Evolutionary conservation across 2,888 invertebrate genomes (phyloP).

Genomic region (Cyclophora albipunctata): DNA sequence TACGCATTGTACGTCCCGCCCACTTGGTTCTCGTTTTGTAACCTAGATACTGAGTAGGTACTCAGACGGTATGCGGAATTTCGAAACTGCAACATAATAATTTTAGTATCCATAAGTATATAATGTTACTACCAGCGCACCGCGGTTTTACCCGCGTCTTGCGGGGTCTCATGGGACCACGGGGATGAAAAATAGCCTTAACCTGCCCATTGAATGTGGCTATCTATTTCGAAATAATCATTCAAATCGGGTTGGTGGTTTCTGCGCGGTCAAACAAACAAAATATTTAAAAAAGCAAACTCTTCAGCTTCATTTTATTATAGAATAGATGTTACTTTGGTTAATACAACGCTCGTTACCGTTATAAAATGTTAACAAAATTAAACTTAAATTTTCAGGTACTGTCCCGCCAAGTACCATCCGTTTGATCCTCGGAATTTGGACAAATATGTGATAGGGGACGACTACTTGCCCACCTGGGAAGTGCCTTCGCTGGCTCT

Average conservation of each 20-base stretch:
- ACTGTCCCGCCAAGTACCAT: conserved; percentile 91
- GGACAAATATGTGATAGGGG: conserved; percentile 95
- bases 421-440: conserved; percentile 88
- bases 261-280: too few relatives aligned
- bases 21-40: neutral
- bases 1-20: neutral
- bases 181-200: too few relatives aligned
- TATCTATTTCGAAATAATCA: too few relatives aligned
- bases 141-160: too few relatives aligned
- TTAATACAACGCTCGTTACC: neutral
- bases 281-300: too few relatives aligned
- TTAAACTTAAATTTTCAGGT: conserved; percentile 69
- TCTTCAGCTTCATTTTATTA: too few relatives aligned
- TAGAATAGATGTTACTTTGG: neutral
- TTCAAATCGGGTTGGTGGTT: too few relatives aligned
- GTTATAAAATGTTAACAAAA: neutral
- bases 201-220: too few relatives aligned
- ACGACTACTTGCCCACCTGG: conserved; percentile 96
- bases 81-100: neutral
- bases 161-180: too few relatives aligned
- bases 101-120: neutral
- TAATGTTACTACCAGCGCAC: neutral
- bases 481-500: conserved; percentile 85
- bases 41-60: neutral
- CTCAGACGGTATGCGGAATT: neutral